These are phyloP conservation scores for Orthosia gracilis DNA, from an alignment of 2,888 invertebrate genomes.

Conservation along the genomic window DNA sequence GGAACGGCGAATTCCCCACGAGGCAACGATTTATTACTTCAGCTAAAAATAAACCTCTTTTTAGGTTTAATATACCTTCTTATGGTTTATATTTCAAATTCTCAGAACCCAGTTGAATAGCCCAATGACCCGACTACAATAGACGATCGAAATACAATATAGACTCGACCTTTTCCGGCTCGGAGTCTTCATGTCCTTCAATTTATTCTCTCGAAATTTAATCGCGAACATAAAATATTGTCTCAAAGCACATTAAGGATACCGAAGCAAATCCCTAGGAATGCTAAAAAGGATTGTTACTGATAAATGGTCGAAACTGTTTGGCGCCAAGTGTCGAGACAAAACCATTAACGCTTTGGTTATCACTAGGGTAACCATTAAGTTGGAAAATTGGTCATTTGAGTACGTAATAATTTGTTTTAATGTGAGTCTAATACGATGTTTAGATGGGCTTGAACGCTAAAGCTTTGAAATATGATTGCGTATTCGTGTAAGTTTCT, in stretches of 20 bases:
- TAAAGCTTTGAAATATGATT: slow-evolving; percentile 26
- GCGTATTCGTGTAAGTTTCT: background rate
- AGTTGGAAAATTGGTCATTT: slow-evolving; percentile 36
- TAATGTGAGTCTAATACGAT: slow-evolving; percentile 29
- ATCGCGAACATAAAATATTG: slow-evolving; percentile 39
- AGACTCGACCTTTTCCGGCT: slow-evolving; percentile 10
- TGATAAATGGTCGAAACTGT: slow-evolving; percentile 64
- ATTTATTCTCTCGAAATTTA: slow-evolving; percentile 43
- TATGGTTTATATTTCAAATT: slow-evolving; percentile 14
- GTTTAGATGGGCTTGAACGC: slow-evolving; percentile 8
- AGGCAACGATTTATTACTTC: background rate
- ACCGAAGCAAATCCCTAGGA: slow-evolving; percentile 30
- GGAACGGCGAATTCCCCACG: background rate
- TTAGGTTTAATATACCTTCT: background rate
- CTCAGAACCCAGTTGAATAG: background rate
- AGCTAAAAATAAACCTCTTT: background rate
- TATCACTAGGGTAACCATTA: slow-evolving; percentile 65
- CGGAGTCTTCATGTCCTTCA: slow-evolving; percentile 2
- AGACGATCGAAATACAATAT: slow-evolving; percentile 12
- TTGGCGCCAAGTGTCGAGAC: slow-evolving; percentile 78
- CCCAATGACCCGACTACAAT: slow-evolving; percentile 7
- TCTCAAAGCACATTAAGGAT: slow-evolving; percentile 31
- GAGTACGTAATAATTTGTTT: slow-evolving; percentile 29
- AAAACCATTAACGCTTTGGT: slow-evolving; percentile 75
- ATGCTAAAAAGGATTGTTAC: slow-evolving; percentile 44